Evolutionary conservation across 2,888 invertebrate genomes (phyloP), one percentile per base, ranked within the genome.

Genomic region (Blomia tropicalis): DNA sequence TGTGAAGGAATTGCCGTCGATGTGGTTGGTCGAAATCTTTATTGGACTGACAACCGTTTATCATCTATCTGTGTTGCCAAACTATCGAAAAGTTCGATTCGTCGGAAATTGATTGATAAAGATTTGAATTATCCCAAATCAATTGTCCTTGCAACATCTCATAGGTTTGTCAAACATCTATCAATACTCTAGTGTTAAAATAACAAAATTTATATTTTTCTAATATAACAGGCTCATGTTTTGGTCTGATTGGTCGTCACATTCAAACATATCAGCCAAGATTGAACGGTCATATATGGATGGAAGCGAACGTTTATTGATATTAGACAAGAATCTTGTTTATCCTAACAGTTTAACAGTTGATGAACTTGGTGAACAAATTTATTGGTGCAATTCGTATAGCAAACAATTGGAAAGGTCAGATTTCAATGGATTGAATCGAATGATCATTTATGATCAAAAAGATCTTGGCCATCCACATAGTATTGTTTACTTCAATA

Each of bases 41-140:
- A 90, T 76, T 90, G 89, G 88, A 88, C 89, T 74, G 91, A 92
- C 76, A 87, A 88, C 76, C 87, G 87, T 64, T 80, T 84, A 30
- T 87, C 90, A 72, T 85, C 88, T 2, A 82, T 91, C 65, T 89
- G 90, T 77, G 90, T 88, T 43, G 87, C 88, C 0, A 81, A 82
- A 61, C 75, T 85, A 59, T 82, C 86, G 74, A 89, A 89, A 4
- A 75, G 78, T 43, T 76, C 75, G 58, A 74, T 78, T 63, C 73
- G 78, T 7, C 78, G 78, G 69, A 79, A 79, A 17, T 73, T 86
- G 22, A 74, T 81, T 19, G 74, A 77, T 47, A 80, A 79, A 23
- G 75, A 71, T 69, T 76, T 76, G 71, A 76, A 72, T 71, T 79
- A 80, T 78, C 81, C 81, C 70, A 77, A 82, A 70, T 78, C 82